Base-by-base conservation (phyloP, 1,140 invertebrate genomes). In the Copidosoma floridanum region DNA sequence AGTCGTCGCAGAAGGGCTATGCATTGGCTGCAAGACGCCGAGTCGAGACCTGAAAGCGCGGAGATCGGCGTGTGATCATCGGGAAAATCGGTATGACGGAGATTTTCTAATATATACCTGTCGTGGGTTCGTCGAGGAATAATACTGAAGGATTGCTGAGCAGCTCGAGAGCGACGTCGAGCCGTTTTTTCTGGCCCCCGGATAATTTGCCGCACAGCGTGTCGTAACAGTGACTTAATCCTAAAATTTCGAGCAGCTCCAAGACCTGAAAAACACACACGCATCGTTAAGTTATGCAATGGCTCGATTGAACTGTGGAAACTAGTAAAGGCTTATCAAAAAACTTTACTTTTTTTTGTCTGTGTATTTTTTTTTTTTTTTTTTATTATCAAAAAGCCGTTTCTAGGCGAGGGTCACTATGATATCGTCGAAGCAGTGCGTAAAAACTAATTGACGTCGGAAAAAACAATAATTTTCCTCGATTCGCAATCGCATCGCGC, bases 21-120 rank as follows among this genome's bases (percentile, higher is more conserved):
- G 71, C 93, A 90, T 71, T 96, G 93, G 69, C 89, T 93, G 69
- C 92, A 93, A 14, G 92, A 93, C 10, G 91, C 89, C 70, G 92
- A 94, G 77, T 98, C 95, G 61, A 98, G 80, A 41, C 95, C 94
- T 97, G 76, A 7, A 85, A 83, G 56, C 61, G 21, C 16, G 11
- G 12, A 32, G 6, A 32, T 32, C 12, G n/a, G 29, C 29, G 29
- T 12, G 29, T 32, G n/a, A n/a, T n/a, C n/a, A n/a, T n/a, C n/a
- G n/a, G n/a, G n/a, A n/a, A n/a, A n/a, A n/a, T n/a, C n/a, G n/a
- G n/a, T n/a, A n/a, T 32, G 0, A 32, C 29, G 6, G 29, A 6
- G 12, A 32, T 0, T 12, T 32, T 32, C 29, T 32, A 32, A 32
- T 6, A 32, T 32, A 32, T 69, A 89, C 88, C 78, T 35, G 87